Base-by-base conservation (phyloP, 2,888 invertebrate species). In the Myathropa florea region DNA sequence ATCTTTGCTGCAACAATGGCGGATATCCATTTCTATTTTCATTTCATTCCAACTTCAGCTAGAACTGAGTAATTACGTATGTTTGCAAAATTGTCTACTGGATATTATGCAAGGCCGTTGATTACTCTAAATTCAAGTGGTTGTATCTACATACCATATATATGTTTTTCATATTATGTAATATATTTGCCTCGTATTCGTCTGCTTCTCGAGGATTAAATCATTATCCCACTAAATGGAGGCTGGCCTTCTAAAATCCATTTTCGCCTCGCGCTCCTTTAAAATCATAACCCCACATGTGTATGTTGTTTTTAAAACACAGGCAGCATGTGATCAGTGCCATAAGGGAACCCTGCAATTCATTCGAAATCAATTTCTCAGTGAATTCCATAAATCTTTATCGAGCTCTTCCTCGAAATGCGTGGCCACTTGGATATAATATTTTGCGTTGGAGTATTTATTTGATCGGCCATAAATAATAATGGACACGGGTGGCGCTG, bases 391-490 rank as follows among this genome's bases (percentile, higher is more conserved):
- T 76, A 76, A 75, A 79, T 79, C 79, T 70, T 70, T 76, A 61
- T 55, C 53, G 24, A 60, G n/a, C 57, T 71, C 60, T 24, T 46
- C 46, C 83, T 26, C 57, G 68, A 68, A 70, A 57, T 78, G 73
- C 73, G 59, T 73, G 68, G 68, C 73, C 70, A 75, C 68, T 65
- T 80, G 67, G 36, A 75, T 53, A 28, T 55, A 39, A 81, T 76
- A 63, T 80, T 72, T 80, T 30, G 7, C 12, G 79, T 18, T 46
- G 18, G 18, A 46, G 46, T 72, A 57, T 84, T 77, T 77, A 85
- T 81, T 85, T 72, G 61, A 77, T 72, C 57, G 82, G 57, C 46
- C 33, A 85, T 85, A 84, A 84, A 84, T 81, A 81, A 85, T 81
- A 85, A 85, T 85, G 77, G 77, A 77, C 72, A 81, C 72, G 71